Evolutionary conservation across 2,113 vertebrate genomes (phyloP).

Genomic region (Zosterops borbonicus): DNA sequence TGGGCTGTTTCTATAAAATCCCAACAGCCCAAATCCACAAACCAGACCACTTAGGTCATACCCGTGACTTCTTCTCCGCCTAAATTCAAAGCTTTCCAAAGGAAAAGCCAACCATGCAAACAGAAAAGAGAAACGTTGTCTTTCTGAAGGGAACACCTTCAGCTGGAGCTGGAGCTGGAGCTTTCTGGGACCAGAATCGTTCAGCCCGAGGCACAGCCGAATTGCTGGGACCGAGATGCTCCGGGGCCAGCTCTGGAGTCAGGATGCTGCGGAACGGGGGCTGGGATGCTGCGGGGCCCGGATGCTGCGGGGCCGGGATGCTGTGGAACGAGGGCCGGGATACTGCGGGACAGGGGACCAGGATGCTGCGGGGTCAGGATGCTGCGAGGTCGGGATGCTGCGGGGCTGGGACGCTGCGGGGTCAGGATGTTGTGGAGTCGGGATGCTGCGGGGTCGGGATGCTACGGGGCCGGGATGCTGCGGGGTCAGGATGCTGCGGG

Average conservation of each 20-base stretch:
- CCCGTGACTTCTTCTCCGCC: neutral
- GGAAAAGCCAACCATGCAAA: neutral
- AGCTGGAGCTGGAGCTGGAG: neutral
- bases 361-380: neutral
- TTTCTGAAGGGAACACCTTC: neutral
- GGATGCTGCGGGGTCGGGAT: neutral
- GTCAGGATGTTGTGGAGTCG: fast-evolving
- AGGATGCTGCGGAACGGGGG: neutral
- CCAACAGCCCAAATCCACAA: neutral
- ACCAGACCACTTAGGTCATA: neutral
- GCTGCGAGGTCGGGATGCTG: fast-evolving
- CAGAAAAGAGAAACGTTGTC: neutral
- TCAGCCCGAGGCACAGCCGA: fast-evolving
- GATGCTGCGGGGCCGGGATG: fast-evolving
- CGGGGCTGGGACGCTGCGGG: too few relatives aligned
- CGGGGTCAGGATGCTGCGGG: fast-evolving
- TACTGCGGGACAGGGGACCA: too few relatives aligned
- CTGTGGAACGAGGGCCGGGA: fast-evolving
- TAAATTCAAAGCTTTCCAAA: neutral
- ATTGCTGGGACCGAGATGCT: neutral
- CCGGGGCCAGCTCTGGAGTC: too few relatives aligned
- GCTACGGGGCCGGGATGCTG: neutral
- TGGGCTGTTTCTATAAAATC: neutral
- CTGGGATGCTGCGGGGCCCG: too few relatives aligned
- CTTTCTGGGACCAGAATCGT: neutral